Conservation (phyloP, 2,888 invertebrate genomes). For the Drosophila dives region DNA sequence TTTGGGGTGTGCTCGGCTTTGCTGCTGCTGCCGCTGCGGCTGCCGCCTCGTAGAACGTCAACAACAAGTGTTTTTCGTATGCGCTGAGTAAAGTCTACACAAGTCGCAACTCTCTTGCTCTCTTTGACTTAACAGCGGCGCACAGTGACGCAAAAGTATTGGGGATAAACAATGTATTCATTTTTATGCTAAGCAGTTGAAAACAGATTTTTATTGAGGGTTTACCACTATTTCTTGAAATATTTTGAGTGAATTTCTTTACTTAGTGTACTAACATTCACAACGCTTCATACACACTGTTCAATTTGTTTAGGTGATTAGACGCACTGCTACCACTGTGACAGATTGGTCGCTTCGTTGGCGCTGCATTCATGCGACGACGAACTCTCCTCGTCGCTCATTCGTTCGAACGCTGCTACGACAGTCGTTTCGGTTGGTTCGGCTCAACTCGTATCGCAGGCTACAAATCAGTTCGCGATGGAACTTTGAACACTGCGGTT, state of each 20-base stretch:
- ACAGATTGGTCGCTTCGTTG: slow-evolving; percentile 25
- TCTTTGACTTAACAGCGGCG: slow-evolving; percentile 40
- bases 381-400: slow-evolving; percentile 38
- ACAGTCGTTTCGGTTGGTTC: slow-evolving; percentile 43
- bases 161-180: neutral
- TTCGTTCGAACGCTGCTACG: slow-evolving; percentile 31
- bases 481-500: slow-evolving; percentile 84
- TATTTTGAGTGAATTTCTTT: neutral
- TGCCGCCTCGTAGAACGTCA: slow-evolving; percentile 50
- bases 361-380: slow-evolving; percentile 42
- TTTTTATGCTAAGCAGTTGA: too few species aligned
- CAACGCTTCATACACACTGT: neutral
- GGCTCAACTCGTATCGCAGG: slow-evolving; percentile 41
- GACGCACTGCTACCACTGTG: slow-evolving; percentile 40
- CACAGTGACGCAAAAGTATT: slow-evolving; percentile 32
- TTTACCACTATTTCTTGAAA: neutral
- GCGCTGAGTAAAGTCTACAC: slow-evolving; percentile 50
- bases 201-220: neutral
- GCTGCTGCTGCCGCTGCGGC: neutral
- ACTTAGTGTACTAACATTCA: neutral
- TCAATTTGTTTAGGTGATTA: neutral
- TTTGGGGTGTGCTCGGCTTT: slow-evolving; percentile 59
- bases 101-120: slow-evolving; percentile 24
- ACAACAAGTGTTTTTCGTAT: slow-evolving; percentile 72
- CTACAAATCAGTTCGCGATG: slow-evolving; percentile 81